Percentiles rank a stretch among this genome's conserved stretches.
Evolutionary conservation across 2,113 vertebrate genomes (phyloP).

Genomic region (Crotophaga sulcirostris): DNA sequence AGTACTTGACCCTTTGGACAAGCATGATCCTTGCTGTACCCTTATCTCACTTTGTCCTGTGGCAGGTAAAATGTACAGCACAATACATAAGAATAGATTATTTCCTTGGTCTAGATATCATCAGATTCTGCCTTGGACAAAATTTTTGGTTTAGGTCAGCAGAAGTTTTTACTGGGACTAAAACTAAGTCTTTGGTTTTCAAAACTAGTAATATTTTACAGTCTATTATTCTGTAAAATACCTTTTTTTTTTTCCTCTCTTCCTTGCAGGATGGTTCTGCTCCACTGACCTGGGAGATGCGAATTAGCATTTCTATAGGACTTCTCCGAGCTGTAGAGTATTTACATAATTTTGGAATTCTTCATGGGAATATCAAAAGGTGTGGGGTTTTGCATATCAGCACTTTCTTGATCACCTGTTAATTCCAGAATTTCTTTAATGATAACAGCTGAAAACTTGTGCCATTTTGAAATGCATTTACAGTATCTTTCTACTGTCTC

Average conservation of each 20-base stretch:
- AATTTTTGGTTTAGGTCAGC: neutral
- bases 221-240: neutral
- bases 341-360: slow-evolving; percentile 72
- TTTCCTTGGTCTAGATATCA: neutral
- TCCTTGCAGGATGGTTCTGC: slow-evolving; percentile 51
- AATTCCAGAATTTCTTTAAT: neutral
- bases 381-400: neutral
- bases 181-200: neutral
- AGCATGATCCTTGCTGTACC: too few relatives aligned
- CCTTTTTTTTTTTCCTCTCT: neutral
- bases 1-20: neutral
- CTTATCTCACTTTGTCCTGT: neutral
- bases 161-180: neutral
- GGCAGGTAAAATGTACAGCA: neutral
- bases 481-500: neutral
- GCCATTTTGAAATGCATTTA: neutral
- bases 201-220: neutral
- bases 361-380: slow-evolving; percentile 82
- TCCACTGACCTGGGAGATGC: slow-evolving; percentile 69
- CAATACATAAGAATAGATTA: fast-evolving
- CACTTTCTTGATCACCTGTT: neutral
- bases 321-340: slow-evolving; percentile 68
- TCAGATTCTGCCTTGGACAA: neutral
- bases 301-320: slow-evolving; percentile 66
- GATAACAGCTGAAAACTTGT: neutral